phyloP scores from a whole-genome alignment of 2,113 vertebrate genomes.

The Leucoraja erinaceus region DNA sequence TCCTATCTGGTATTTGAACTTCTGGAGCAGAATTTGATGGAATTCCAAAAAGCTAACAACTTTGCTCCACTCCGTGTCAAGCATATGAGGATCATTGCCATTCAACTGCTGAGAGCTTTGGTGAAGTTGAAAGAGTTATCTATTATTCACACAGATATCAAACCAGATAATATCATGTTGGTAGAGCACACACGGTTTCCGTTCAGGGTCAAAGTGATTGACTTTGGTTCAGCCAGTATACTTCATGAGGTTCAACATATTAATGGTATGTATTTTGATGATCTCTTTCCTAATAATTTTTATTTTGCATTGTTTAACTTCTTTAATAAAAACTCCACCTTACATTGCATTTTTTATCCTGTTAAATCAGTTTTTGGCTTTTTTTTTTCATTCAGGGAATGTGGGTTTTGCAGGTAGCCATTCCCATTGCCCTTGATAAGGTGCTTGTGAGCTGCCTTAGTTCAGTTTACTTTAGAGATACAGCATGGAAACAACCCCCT shows the following conservation, averaged over 20 bases:
- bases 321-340: background rate
- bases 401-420: no score
- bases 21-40: conserved; percentile 2
- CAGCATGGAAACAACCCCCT: no score
- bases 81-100: background rate
- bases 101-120: conserved; percentile 12
- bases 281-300: background rate
- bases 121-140: conserved; percentile 13
- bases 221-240: conserved; percentile 34
- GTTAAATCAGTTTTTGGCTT: background rate
- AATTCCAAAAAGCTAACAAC: conserved; percentile 5
- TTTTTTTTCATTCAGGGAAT: no score
- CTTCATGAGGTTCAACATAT: conserved; percentile 25
- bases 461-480: no score
- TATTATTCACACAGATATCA: conserved; percentile 30
- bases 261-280: conserved; percentile 5
- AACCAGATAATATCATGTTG: conserved; percentile 33
- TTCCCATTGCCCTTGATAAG: no score
- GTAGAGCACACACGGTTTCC: background rate
- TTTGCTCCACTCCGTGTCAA: conserved; percentile 12
- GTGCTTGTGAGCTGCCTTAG: no score
- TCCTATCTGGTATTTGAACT: conserved; percentile 30
- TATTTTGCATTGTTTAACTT: background rate
- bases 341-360: background rate
- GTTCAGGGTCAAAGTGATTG: conserved; percentile 27